phyloP scores from a whole-genome alignment of 2,797 vertebrate species.

The Neostethus bicornis region DNA sequence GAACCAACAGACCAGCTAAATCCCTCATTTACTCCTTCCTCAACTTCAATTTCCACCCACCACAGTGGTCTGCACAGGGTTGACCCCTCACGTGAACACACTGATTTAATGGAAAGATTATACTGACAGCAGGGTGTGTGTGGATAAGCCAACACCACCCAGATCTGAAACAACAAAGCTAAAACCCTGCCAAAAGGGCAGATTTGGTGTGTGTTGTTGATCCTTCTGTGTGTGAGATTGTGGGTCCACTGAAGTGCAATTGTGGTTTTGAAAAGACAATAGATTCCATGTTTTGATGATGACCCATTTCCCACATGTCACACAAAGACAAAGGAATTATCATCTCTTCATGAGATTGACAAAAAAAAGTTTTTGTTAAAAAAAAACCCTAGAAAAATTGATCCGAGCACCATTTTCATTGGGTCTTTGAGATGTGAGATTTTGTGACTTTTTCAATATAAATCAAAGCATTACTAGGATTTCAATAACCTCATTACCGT shows the following conservation, averaged over 20 bases:
- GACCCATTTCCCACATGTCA: constrained; percentile 28
- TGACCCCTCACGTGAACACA: background rate
- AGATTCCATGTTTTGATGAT: constrained; percentile 40
- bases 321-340: constrained; percentile 23
- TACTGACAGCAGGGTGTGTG: constrained; percentile 46
- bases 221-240: constrained; percentile 4
- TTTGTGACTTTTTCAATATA: too few species aligned
- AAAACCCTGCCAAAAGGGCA: constrained; percentile 24
- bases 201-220: constrained; percentile 22
- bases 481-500: too few species aligned
- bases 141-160: constrained; percentile 44
- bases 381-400: too few species aligned
- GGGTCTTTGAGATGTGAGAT: too few species aligned
- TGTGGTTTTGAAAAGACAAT: constrained; percentile 34
- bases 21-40: too few species aligned
- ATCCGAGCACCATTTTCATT: too few species aligned
- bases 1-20: too few species aligned
- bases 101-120: constrained; percentile 44
- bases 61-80: background rate
- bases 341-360: too few species aligned
- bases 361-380: too few species aligned
- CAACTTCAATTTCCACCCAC: background rate
- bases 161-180: constrained; percentile 16
- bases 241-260: constrained; percentile 37
- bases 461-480: too few species aligned